Conservation (phyloP, 2,113 vertebrate species). For the Bubalus kerabau region DNA sequence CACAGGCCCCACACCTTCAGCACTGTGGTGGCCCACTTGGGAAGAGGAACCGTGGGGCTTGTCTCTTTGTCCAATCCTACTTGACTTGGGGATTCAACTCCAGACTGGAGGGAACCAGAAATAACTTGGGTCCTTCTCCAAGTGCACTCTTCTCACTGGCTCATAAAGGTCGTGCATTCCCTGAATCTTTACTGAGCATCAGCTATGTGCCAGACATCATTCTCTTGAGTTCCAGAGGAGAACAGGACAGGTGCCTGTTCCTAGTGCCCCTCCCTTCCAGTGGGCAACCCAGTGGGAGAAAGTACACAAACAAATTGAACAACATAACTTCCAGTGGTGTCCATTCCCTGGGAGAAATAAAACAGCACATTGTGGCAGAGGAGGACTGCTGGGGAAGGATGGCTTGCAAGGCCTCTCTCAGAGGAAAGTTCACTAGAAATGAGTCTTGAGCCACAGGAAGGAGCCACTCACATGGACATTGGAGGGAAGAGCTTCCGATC, state of each 20-base stretch:
- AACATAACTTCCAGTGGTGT: neutral
- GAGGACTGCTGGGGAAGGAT: neutral
- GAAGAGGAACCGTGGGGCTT: neutral
- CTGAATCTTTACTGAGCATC: neutral
- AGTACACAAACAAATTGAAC: neutral
- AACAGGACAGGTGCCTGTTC: neutral
- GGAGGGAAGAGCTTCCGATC: neutral
- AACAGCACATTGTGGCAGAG: neutral
- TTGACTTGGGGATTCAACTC: neutral
- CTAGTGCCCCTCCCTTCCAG: neutral
- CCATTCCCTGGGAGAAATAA: neutral
- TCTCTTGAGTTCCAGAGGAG: neutral
- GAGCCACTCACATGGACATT: neutral
- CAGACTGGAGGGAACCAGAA: neutral
- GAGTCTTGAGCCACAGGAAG: neutral
- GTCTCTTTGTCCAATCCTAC: neutral
- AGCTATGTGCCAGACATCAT: neutral
- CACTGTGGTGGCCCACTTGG: neutral
- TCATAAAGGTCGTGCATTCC: neutral
- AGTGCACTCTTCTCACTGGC: neutral
- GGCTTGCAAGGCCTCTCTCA: neutral
- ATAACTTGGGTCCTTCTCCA: neutral
- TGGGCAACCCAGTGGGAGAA: neutral
- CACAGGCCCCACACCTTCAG: no score
- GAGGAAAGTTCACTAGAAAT: neutral